Conservation (phyloP, 1,140 invertebrate genomes). For the Mesaphorura yosii region DNA sequence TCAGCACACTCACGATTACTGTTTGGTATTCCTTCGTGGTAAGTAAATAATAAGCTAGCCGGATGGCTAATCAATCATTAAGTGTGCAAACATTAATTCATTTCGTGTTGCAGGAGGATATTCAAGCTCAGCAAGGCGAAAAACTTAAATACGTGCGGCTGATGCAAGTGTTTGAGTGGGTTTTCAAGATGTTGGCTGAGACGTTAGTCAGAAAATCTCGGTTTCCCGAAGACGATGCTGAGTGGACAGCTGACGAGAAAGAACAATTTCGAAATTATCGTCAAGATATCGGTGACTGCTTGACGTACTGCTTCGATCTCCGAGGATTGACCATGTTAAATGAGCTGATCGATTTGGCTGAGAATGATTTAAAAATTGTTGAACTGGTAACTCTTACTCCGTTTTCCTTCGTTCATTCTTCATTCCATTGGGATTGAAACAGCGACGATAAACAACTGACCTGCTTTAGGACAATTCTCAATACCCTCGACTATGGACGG, state of each 20-base stretch:
- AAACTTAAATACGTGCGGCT: constrained; percentile 23
- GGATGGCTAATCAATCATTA: background rate
- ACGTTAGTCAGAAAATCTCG: constrained; percentile 25
- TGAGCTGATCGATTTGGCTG: constrained; percentile 23
- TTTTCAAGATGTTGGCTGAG: constrained; percentile 24
- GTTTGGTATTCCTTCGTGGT: constrained; percentile 31
- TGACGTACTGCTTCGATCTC: constrained; percentile 29
- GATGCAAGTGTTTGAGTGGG: constrained; percentile 29
- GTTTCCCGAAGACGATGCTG: constrained; percentile 15
- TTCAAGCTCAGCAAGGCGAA: constrained; percentile 23
- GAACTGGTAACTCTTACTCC: constrained; percentile 16
- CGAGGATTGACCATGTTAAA: constrained; percentile 27
- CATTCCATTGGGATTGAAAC: no score
- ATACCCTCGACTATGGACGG: constrained; percentile 10
- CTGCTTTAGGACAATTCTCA: background rate
- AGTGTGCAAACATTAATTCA: background rate
- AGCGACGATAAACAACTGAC: no score
- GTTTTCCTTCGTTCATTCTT: no score
- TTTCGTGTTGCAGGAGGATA: constrained; percentile 24
- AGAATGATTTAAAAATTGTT: constrained; percentile 11
- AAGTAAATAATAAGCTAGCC: background rate
- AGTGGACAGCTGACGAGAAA: constrained; percentile 27
- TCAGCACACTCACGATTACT: constrained; percentile 26
- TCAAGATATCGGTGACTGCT: constrained; percentile 29
- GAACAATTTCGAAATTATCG: constrained; percentile 29